Conservation (phyloP, 2,113 vertebrate genomes). For the Potamarius usumacintae region DNA sequence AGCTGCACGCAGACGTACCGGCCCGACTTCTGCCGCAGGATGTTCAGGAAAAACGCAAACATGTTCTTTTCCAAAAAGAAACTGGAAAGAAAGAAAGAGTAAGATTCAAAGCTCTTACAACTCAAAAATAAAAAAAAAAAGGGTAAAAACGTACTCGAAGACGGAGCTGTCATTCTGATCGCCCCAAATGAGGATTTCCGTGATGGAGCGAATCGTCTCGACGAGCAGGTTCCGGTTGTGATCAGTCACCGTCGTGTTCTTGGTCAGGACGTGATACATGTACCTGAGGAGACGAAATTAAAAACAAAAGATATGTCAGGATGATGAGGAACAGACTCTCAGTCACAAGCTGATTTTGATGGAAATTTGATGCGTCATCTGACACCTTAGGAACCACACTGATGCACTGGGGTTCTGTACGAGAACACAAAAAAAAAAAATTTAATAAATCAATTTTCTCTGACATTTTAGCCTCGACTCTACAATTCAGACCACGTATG, state of each 20-base stretch:
- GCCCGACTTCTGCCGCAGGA: slow-evolving; percentile 94
- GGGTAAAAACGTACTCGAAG: slow-evolving; percentile 83
- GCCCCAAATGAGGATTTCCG: slow-evolving; percentile 98
- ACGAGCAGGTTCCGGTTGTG: slow-evolving; percentile 95
- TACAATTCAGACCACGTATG: no score
- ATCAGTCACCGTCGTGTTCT: slow-evolving; percentile 98
- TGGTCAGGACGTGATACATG: slow-evolving; percentile 93
- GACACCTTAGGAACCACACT: neutral
- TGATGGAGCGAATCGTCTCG: slow-evolving; percentile 97
- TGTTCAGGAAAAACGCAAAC: slow-evolving; percentile 99
- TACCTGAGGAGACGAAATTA: slow-evolving; percentile 73
- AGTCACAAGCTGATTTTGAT: neutral
- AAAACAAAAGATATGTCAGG: neutral
- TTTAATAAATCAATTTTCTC: neutral
- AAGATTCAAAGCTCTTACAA: neutral
- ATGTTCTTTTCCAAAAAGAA: slow-evolving; percentile 99
- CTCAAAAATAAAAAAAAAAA: neutral
- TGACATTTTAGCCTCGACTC: neutral
- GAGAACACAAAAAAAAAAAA: no score
- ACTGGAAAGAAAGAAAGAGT: slow-evolving; percentile 63
- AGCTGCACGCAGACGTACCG: slow-evolving; percentile 98
- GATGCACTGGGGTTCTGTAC: no score
- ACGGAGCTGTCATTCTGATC: slow-evolving; percentile 99
- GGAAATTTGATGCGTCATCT: neutral
- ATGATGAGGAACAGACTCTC: neutral